Base-by-base conservation (phyloP, 2,797 vertebrate species). In the Bryconaethiops microstoma region DNA sequence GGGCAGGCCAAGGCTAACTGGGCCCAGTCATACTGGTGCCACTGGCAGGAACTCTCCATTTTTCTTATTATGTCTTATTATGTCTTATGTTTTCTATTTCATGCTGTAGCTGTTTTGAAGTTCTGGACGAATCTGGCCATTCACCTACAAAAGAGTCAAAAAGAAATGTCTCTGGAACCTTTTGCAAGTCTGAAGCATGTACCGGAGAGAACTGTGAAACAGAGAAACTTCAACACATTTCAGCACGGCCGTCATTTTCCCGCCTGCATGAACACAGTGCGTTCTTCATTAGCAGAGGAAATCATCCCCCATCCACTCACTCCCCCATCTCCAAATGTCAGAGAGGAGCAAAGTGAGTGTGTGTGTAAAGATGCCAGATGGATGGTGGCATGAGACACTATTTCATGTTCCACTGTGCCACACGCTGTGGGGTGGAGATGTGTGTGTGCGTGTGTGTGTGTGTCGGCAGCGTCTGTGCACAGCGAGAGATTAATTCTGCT, bases 361-460 rank as follows among this genome's bases (percentile, higher is more conserved):
- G 67, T 79, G 86, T 77, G 82, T 88, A 86, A 84, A 89, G 85
- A 87, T 89, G 91, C 88, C 91, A 93, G 93, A 94, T 94, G 91
- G 91, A 93, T 93, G 91, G 84, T 88, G 88, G 87, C 89, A 84
- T 86, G 85, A 90, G 89, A 92, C 92, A 90, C 87, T 94, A 94
- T 93, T 93, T 94, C 91, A 94, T 93, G 92, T 94, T 92, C 90
- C 76, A 91, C 89, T 92, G 93, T 92, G 92, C 86, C 77, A 92
- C 89, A 90, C 89, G 89, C 86, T 79, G 85, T 74, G 83, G 85
- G 88, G 79, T 88, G 84, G 77, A 88, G 77, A 71, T 86, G 84
- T 84, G 81, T 71, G 80, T 77, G 83, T 50, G 48, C 69, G 77
- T 57, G 78, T 55, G 78, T 78, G 75, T 71, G 79, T 73, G 81